Conservation (phyloP, 2,113 vertebrate species). For the Gallinago jamesoni region DNA sequence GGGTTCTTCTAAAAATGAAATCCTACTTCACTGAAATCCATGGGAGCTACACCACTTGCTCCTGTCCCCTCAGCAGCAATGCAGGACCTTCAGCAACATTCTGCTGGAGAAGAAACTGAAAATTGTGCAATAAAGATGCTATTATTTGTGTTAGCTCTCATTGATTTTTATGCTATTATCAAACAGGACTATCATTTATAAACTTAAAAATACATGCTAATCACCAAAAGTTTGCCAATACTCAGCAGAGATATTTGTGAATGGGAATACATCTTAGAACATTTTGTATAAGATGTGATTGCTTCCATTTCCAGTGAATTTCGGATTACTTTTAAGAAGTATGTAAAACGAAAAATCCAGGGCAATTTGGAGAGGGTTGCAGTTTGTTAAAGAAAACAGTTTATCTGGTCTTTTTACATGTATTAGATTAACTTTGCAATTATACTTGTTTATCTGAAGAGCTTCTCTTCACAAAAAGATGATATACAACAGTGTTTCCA, state of each 20-base stretch:
- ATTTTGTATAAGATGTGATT: neutral
- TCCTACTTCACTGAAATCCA: neutral
- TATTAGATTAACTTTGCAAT: neutral
- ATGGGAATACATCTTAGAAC: neutral
- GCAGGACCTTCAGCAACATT: neutral
- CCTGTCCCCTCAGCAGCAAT: neutral
- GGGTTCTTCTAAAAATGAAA: neutral
- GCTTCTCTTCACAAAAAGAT: neutral
- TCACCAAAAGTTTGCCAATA: neutral
- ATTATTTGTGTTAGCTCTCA: neutral
- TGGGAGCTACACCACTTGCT: neutral
- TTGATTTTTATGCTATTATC: neutral
- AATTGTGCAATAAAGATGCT: rapidly evolving
- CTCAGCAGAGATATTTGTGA: neutral
- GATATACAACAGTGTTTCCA: neutral
- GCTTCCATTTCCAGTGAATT: neutral
- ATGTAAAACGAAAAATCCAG: neutral
- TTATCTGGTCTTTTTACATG: neutral
- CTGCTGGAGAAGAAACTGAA: neutral
- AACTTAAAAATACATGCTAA: neutral
- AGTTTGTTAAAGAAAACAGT: neutral
- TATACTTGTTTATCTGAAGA: neutral
- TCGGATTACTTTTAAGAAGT: neutral
- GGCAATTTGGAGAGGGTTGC: neutral
- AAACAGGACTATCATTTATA: neutral